phyloP scores from a whole-genome alignment of 1,140 invertebrate genomes.

The Maconellicoccus hirsutus region DNA sequence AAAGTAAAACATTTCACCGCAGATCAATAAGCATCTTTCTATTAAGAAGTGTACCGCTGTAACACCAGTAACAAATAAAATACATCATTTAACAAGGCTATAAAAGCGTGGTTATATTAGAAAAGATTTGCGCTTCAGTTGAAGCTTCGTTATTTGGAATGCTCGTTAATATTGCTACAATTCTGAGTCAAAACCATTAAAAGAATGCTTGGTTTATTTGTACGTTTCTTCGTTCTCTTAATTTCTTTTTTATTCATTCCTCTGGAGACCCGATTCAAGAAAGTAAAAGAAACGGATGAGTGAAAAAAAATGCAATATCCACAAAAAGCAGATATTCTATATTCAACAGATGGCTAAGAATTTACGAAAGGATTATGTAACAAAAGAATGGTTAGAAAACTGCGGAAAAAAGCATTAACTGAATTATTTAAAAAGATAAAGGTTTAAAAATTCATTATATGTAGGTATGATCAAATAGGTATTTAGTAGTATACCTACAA shows the following conservation, averaged over 20 bases:
- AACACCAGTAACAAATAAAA: not conserved
- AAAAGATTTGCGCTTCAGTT: conserved; percentile 3
- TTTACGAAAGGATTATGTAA: not conserved
- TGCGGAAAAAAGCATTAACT: not conserved
- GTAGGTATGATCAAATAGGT: no score
- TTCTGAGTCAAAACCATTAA: not conserved
- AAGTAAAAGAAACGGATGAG: not conserved
- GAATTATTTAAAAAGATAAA: not conserved
- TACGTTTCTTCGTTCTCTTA: not conserved
- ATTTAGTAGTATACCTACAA: no score
- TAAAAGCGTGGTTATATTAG: conserved; percentile 10
- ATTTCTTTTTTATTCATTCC: not conserved
- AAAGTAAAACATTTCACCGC: not conserved
- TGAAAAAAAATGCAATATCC: not conserved
- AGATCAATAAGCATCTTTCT: not conserved
- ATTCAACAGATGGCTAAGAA: not conserved
- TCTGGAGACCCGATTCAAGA: no score
- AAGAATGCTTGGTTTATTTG: conserved; percentile 4
- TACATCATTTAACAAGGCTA: conserved; percentile 9
- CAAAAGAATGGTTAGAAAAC: no score
- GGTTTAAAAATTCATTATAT: not conserved
- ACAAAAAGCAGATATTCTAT: not conserved
- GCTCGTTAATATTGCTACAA: conserved; percentile 4
- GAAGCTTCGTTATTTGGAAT: not conserved
- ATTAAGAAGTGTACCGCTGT: not conserved